Percentiles rank a stretch among this genome's conserved stretches.
Evolutionary conservation across 2,113 vertebrate species (phyloP).

Genomic region (Brevimyrus niger): DNA sequence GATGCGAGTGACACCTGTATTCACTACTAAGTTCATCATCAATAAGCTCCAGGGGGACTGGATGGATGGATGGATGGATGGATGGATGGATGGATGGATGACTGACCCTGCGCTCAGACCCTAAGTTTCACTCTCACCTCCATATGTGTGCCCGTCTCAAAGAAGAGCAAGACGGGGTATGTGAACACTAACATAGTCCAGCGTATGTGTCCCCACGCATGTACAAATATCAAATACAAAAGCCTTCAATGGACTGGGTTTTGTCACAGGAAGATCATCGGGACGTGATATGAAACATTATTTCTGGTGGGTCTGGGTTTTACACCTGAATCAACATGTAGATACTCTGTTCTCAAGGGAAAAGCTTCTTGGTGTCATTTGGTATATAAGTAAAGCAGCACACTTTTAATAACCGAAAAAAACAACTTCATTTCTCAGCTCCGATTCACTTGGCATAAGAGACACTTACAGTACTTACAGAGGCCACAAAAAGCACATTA

Average conservation of each 20-base stretch:
- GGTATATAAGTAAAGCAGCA: conserved; percentile 23
- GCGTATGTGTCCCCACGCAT: background rate
- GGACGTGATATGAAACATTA: background rate
- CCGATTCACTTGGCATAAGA: conserved; percentile 69
- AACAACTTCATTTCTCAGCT: conserved; percentile 64
- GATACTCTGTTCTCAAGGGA: background rate
- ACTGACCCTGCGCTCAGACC: background rate
- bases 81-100: background rate
- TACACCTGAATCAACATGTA: background rate
- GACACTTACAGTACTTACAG: conserved; percentile 66
- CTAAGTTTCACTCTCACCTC: background rate
- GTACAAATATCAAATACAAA: background rate
- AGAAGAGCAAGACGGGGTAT: background rate
- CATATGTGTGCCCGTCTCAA: background rate
- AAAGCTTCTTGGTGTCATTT: conserved; percentile 1
- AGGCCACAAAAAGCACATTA: conserved; percentile 68
- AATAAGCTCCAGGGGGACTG: background rate
- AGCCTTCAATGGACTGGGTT: background rate
- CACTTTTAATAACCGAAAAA: conserved; percentile 59
- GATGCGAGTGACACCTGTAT: background rate
- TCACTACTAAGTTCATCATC: background rate
- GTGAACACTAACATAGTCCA: background rate
- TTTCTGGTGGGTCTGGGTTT: too few species aligned
- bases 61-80: background rate
- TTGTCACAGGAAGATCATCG: background rate